Conservation (phyloP, 2,888 invertebrate genomes). For the Lepidonotus clava region DNA sequence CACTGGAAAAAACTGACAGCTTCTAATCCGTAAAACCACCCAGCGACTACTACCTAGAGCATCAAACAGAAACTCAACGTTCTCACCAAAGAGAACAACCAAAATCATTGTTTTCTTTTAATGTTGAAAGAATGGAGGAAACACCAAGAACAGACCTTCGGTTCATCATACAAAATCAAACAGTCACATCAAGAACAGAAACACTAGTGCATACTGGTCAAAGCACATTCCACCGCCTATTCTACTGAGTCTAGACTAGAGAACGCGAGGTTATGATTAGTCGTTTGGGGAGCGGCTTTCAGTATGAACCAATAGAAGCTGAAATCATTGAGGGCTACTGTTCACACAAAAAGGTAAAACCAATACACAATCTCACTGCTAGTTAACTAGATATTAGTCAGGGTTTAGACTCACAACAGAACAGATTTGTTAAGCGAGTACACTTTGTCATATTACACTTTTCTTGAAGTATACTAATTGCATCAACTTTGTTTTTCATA, state of each 20-base stretch:
- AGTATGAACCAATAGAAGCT: too few relatives aligned
- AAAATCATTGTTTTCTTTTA: not conserved
- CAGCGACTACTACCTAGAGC: not conserved
- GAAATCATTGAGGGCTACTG: too few relatives aligned
- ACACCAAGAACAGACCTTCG: constrained; percentile 18
- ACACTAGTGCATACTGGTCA: not conserved
- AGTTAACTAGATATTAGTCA: too few relatives aligned
- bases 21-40: not conserved
- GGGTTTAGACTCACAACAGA: too few relatives aligned
- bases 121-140: not conserved
- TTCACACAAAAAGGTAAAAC: too few relatives aligned
- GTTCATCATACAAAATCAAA: constrained; percentile 20
- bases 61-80: not conserved
- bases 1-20: not conserved
- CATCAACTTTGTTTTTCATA: too few relatives aligned
- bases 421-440: too few relatives aligned
- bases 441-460: too few relatives aligned
- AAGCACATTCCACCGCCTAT: not conserved
- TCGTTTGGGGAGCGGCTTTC: not conserved
- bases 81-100: not conserved
- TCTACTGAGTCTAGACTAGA: not conserved
- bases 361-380: too few relatives aligned
- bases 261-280: not conserved
- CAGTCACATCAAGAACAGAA: constrained; percentile 3
- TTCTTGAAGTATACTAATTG: too few relatives aligned